A percentile compares a stretch with the other conserved stretches of the same genome.
These are phyloP conservation scores for Sminthurinus aureus DNA, from an alignment of 2,888 invertebrate species.

Conservation along the genomic window DNA sequence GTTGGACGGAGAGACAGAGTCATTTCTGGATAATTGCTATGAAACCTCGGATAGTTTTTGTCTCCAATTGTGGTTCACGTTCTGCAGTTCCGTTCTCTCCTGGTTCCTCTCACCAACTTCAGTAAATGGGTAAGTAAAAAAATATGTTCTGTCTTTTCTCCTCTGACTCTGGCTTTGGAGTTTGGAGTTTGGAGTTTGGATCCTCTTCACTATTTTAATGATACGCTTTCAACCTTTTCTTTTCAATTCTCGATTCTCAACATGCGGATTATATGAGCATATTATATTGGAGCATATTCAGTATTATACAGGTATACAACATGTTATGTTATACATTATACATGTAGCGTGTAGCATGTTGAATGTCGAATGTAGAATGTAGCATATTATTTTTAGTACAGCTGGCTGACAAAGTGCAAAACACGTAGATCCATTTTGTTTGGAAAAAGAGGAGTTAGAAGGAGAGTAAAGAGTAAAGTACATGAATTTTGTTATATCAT, in stretches of 20 bases:
- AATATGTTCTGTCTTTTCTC: too few species aligned
- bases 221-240: not conserved
- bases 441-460: too few species aligned
- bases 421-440: not conserved
- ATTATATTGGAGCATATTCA: too few species aligned
- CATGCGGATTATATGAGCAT: not conserved
- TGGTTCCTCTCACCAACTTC: conserved; percentile 95
- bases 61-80: conserved; percentile 87
- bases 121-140: conserved; percentile 82
- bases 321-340: too few species aligned
- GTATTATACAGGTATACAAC: too few species aligned
- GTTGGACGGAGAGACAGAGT: conserved; percentile 76
- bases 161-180: too few species aligned
- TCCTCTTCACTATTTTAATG: conserved; percentile 24
- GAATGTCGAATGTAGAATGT: too few species aligned
- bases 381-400: too few species aligned
- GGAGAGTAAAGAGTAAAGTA: too few species aligned
- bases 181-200: too few species aligned
- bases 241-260: not conserved
- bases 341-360: too few species aligned
- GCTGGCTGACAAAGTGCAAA: too few species aligned
- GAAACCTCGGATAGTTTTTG: conserved; percentile 86
- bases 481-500: not conserved
- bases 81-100: conserved; percentile 83
- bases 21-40: conserved; percentile 76